Evolutionary conservation across 2,888 invertebrate species (phyloP), one percentile per base, ranked within the genome.

Genomic region (Heteromyza rotundicornis): DNA sequence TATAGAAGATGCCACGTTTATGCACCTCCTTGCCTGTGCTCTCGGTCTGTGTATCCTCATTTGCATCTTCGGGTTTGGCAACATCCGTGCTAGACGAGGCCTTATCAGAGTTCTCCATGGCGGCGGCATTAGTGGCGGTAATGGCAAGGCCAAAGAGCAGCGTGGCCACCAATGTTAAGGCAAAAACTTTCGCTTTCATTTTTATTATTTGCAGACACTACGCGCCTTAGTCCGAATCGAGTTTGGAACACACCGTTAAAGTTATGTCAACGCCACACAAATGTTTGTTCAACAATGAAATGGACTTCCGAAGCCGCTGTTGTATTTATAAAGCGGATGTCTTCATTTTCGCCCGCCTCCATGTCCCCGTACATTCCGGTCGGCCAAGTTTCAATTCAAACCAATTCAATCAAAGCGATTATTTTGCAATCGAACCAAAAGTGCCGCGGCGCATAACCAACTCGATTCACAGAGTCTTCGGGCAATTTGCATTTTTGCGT

Each of bases 281-380:
- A 70, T 64, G 76, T 69, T 72, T 68, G 68, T 70, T 68, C 68
- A 69, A 70, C 69, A 81, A 80, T 81, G 77, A 77, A 78, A 76
- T 77, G 71, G 76, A 79, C 79, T 81, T 81, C 81, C 80, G 77
- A 70, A 70, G 70, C 70, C 63, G 69, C 71, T 78, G 76, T 70
- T 80, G 81, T 81, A 81, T 81, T 81, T 81, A 81, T 81, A 80
- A 81, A 80, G 82, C 80, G 75, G 74, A 76, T 73, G 69, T 74
- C 72, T 14, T 7, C 40, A n/a, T n/a, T 40, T 40, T 8, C n/a
- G 40, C 40, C 65, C 61, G 63, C 52, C 22, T 60, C 56, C 36
- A 10, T 36, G 40, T 17, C 2, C 22, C 35, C 35, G 35, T n/a
- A n/a, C n/a, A n/a, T n/a, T n/a, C n/a, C 47, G 19, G 8, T 17